Conservation (phyloP, 2,113 vertebrate genomes). For the Elaphurus davidianus region DNA sequence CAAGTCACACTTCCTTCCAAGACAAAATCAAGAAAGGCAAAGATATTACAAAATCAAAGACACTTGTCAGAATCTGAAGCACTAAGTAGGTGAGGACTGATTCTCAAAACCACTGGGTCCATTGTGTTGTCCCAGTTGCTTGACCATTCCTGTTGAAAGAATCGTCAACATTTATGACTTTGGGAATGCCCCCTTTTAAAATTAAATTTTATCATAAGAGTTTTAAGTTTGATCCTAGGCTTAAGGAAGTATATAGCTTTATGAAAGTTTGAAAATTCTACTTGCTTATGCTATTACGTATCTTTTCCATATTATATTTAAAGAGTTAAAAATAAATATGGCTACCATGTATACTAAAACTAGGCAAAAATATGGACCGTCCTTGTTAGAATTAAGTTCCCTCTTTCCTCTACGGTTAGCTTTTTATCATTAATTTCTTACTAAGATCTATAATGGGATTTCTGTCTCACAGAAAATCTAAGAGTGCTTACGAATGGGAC, state of each 20-base stretch:
- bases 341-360: not conserved
- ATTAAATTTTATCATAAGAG: not conserved
- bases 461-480: conserved; percentile 6
- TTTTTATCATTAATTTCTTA: conserved; percentile 10
- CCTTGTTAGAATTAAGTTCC: not conserved
- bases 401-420: conserved; percentile 28
- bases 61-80: not conserved
- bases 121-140: not conserved
- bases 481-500: not conserved
- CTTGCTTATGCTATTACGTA: not conserved
- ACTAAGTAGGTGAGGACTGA: not conserved
- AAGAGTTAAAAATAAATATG: not conserved
- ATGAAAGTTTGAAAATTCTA: not conserved
- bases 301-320: not conserved
- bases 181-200: not conserved
- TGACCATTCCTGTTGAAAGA: not conserved
- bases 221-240: not conserved
- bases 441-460: not conserved
- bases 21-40: conserved; percentile 14
- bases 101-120: not conserved
- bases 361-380: conserved; percentile 7
- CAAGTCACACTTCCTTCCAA: not conserved
- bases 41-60: not conserved
- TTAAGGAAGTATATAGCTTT: not conserved
- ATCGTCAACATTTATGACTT: not conserved